phyloP scores from a whole-genome alignment of 2,888 invertebrate genomes.

The Anodontia alba region DNA sequence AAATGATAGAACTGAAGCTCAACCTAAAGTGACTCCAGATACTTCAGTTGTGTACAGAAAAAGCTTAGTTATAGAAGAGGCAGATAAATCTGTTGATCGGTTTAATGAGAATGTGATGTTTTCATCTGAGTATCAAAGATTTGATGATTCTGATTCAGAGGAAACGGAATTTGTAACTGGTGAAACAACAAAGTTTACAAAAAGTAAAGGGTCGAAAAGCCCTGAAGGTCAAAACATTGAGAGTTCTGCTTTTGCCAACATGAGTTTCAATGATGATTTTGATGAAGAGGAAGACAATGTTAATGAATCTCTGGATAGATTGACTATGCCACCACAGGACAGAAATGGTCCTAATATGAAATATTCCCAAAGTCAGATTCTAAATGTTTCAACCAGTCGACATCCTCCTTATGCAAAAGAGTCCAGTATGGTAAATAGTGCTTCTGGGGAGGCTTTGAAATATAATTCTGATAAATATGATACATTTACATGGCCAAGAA shows the following conservation, averaged over 20 bases:
- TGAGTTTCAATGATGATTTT: conserved; percentile 81
- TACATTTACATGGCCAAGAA: conserved; percentile 79
- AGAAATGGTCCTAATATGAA: conserved; percentile 38
- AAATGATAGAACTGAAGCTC: conserved; percentile 13
- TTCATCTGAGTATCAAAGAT: conserved; percentile 54
- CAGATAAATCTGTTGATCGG: neutral
- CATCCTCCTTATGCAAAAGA: conserved; percentile 67
- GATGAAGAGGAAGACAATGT: conserved; percentile 63
- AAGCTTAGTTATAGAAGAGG: neutral
- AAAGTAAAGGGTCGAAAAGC: conserved; percentile 61
- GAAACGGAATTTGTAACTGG: conserved; percentile 48
- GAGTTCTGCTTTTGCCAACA: conserved; percentile 78
- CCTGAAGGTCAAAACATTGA: conserved; percentile 68
- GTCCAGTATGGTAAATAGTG: conserved; percentile 62
- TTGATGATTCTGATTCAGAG: conserved; percentile 56
- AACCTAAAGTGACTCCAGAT: neutral
- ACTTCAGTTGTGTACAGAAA: neutral
- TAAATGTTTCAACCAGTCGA: conserved; percentile 60
- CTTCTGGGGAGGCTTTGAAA: conserved; percentile 55
- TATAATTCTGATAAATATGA: conserved; percentile 70
- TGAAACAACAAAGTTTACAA: conserved; percentile 58
- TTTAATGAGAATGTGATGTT: conserved; percentile 16
- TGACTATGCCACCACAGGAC: conserved; percentile 44
- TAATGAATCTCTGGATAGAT: neutral
- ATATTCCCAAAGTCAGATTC: conserved; percentile 48